phyloP scores from a whole-genome alignment of 2,888 invertebrate genomes.

The Hetaerina titia region DNA sequence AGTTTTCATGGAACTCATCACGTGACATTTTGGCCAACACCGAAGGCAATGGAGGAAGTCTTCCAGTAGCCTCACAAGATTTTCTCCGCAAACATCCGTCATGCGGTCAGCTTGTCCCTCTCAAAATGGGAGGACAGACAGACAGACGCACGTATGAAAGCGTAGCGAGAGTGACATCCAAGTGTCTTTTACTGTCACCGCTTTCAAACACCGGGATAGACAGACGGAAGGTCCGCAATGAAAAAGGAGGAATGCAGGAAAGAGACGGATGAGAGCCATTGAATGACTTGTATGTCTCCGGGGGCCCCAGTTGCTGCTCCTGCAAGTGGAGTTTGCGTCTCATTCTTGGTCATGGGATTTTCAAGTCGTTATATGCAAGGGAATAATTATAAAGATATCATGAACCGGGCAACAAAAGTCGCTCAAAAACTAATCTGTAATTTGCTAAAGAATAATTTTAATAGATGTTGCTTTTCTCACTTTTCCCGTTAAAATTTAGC shows the following conservation, averaged over 20 bases:
- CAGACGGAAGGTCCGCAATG: neutral
- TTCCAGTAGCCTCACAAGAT: neutral
- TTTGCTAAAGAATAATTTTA: too few relatives aligned
- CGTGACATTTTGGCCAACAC: neutral
- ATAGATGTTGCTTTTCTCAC: too few relatives aligned
- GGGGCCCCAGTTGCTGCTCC: neutral
- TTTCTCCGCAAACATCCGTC: constrained; percentile 1
- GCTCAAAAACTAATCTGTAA: too few relatives aligned
- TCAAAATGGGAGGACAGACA: neutral
- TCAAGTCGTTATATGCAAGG: too few relatives aligned
- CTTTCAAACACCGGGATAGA: constrained; percentile 8
- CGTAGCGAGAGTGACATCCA: neutral
- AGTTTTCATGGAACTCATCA: neutral
- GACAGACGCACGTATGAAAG: neutral
- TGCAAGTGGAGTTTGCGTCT: neutral
- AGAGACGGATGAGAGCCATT: neutral
- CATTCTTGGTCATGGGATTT: too few relatives aligned
- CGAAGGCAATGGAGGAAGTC: neutral
- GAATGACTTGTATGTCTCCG: neutral
- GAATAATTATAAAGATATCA: too few relatives aligned
- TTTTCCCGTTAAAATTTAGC: too few relatives aligned
- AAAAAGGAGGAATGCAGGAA: constrained; percentile 18
- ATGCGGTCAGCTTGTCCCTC: neutral
- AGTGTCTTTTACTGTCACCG: constrained; percentile 27
- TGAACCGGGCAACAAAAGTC: too few relatives aligned